Evolutionary conservation across 2,797 vertebrate genomes (phyloP).

Genomic region (Gadopsis bispinosus): DNA sequence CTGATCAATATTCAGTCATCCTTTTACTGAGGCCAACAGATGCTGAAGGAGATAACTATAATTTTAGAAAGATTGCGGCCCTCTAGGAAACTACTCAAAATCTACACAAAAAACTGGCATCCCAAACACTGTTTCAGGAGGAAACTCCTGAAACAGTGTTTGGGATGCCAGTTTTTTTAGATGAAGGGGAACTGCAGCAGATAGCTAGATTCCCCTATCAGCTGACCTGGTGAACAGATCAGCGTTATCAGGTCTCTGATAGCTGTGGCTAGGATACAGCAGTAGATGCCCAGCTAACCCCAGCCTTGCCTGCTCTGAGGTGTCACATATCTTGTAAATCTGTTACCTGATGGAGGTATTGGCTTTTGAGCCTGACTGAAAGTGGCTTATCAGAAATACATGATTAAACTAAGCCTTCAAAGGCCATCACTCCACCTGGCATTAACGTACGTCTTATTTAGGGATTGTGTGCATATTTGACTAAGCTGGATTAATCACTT

Average conservation of each 20-base stretch:
- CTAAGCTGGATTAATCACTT: constrained; percentile 55
- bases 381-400: constrained; percentile 64
- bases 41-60: neutral
- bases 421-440: constrained; percentile 45
- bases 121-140: too few relatives aligned
- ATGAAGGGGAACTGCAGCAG: constrained; percentile 18
- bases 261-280: constrained; percentile 37
- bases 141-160: constrained; percentile 24
- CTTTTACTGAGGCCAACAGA: constrained; percentile 4
- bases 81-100: constrained; percentile 4
- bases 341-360: constrained; percentile 47
- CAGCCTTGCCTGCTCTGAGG: constrained; percentile 31
- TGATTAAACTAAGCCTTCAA: constrained; percentile 63
- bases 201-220: constrained; percentile 33
- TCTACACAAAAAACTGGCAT: too few relatives aligned
- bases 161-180: constrained; percentile 9
- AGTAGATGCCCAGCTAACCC: constrained; percentile 18
- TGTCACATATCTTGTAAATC: constrained; percentile 47
- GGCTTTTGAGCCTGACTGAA: constrained; percentile 39
- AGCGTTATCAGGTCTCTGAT: constrained; percentile 59
- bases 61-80: neutral
- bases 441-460: constrained; percentile 37
- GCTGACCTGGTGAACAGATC: constrained; percentile 50
- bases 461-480: constrained; percentile 48
- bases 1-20: constrained; percentile 24